Evolutionary conservation across 2,113 vertebrate species (phyloP).

Genomic region (Fregetta grallaria): DNA sequence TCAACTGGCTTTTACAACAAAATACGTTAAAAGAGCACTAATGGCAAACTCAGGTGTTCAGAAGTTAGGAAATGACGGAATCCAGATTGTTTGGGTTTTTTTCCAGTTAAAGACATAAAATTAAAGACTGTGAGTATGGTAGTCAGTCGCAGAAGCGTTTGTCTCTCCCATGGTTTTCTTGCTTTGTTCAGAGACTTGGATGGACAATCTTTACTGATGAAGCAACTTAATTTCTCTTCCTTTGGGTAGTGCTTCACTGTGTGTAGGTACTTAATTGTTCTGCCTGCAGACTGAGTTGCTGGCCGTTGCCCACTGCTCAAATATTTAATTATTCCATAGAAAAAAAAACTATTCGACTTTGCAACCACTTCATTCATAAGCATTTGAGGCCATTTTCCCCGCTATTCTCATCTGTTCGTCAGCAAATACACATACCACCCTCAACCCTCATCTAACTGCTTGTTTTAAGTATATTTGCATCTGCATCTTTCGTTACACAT

Average conservation of each 20-base stretch:
- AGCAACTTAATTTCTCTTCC: neutral
- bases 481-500: neutral
- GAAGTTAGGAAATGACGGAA: neutral
- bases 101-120: neutral
- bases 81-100: neutral
- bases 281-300: neutral
- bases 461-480: neutral
- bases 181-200: neutral
- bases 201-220: neutral
- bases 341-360: neutral
- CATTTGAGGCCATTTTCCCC: neutral
- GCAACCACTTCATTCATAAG: neutral
- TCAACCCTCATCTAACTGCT: neutral
- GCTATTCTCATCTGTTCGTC: neutral
- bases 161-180: neutral
- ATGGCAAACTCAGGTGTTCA: neutral
- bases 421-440: neutral
- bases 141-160: rapidly evolving
- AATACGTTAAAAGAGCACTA: neutral
- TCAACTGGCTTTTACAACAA: neutral
- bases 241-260: neutral
- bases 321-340: neutral
- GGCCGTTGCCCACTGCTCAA: neutral
- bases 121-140: neutral
- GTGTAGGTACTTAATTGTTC: neutral